Evolutionary conservation across 2,113 vertebrate genomes (phyloP).

Genomic region (Barnardius zonarius): DNA sequence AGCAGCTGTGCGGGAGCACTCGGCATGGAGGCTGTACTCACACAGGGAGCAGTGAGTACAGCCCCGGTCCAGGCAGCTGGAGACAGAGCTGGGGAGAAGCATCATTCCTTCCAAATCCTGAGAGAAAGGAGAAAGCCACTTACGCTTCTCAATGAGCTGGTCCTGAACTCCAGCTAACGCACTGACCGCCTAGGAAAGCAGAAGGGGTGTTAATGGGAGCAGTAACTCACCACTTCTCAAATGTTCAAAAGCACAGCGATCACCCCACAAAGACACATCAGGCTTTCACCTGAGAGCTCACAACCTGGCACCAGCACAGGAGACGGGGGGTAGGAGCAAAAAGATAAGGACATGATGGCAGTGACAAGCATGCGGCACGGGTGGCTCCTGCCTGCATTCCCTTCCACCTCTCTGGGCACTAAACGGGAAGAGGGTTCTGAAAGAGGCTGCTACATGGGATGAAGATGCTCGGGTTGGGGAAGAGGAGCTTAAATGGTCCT

Average conservation of each 20-base stretch:
- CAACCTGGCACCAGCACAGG: fast-evolving
- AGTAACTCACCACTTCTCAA: neutral
- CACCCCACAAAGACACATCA: neutral
- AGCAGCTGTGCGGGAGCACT: neutral
- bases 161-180: constrained; percentile 94
- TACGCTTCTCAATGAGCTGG: constrained; percentile 97
- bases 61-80: neutral
- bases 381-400: neutral
- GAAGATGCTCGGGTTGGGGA: neutral
- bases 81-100: neutral
- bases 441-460: neutral
- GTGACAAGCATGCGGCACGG: fast-evolving
- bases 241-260: fast-evolving
- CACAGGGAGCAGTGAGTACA: neutral
- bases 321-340: neutral
- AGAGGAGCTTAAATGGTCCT: fast-evolving
- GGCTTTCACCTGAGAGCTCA: neutral
- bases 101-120: neutral
- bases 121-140: constrained; percentile 62
- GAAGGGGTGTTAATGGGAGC: neutral
- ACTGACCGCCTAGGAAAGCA: constrained; percentile 86
- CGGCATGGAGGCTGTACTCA: neutral
- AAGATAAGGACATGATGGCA: neutral
- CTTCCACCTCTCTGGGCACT: neutral
- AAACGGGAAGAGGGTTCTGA: neutral